phyloP scores from a whole-genome alignment of 2,113 vertebrate genomes.

The Camelus bactrianus region DNA sequence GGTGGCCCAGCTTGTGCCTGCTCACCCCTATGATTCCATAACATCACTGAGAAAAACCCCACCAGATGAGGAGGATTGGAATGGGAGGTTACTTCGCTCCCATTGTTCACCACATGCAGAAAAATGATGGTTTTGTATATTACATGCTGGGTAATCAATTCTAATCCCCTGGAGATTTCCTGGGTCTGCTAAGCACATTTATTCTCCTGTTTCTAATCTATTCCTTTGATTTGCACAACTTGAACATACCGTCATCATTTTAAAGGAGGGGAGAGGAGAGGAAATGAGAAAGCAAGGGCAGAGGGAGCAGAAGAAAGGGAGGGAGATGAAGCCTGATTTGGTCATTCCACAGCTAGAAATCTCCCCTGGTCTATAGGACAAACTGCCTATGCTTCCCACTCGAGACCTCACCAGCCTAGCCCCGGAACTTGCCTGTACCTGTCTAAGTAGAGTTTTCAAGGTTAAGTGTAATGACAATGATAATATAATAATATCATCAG shows the following conservation, averaged over 20 bases:
- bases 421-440: background rate
- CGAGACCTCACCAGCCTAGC: background rate
- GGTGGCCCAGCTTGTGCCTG: background rate
- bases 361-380: background rate
- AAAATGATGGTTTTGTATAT: conserved; percentile 61
- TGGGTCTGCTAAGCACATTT: conserved; percentile 61
- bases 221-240: conserved; percentile 76
- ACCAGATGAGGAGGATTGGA: background rate
- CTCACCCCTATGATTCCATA: background rate
- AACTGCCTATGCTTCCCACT: background rate
- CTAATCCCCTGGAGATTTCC: conserved; percentile 67
- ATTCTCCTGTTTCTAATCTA: conserved; percentile 63
- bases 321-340: background rate
- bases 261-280: conserved; percentile 26
- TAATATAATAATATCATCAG: conserved; percentile 26
- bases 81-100: background rate
- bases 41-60: conserved; percentile 27
- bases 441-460: conserved; percentile 30
- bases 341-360: background rate
- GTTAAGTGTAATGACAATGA: background rate
- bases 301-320: background rate
- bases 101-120: conserved; percentile 21
- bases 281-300: conserved; percentile 66
- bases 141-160: conserved; percentile 65
- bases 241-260: conserved; percentile 67